Evolutionary conservation across 2,797 vertebrate species (phyloP).

Genomic region (Pempheris klunzingeri): DNA sequence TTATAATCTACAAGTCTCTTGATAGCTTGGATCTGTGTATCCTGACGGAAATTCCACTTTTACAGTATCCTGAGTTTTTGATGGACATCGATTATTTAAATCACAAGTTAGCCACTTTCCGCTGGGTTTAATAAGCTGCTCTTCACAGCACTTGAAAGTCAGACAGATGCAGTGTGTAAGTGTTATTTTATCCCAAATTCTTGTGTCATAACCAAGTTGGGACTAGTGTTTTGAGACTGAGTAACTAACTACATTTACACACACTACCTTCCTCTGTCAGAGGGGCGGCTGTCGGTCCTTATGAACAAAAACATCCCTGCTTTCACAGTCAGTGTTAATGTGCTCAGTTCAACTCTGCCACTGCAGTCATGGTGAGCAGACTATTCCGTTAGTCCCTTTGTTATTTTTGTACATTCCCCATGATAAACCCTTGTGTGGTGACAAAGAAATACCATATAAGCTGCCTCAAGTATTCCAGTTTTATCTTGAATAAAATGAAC

Average conservation of each 20-base stretch:
- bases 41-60: background rate
- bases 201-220: background rate
- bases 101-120: background rate
- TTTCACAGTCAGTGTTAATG: background rate
- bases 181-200: slow-evolving; percentile 1
- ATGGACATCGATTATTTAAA: background rate
- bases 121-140: background rate
- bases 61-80: background rate
- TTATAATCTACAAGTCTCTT: background rate
- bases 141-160: background rate
- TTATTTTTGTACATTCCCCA: background rate
- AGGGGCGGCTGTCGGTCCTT: background rate
- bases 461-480: background rate
- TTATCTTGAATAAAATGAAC: background rate
- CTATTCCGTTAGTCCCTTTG: background rate
- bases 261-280: background rate
- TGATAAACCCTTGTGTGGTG: background rate
- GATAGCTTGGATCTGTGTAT: background rate
- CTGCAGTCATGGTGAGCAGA: background rate
- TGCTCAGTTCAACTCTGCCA: background rate
- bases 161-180: background rate
- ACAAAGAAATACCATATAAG: background rate
- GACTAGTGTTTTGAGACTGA: background rate
- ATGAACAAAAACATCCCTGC: background rate
- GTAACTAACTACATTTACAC: background rate